Evolutionary conservation across 2,797 vertebrate genomes (phyloP), one percentile per base, ranked within the genome.

Genomic region (Podarcis siculus): DNA sequence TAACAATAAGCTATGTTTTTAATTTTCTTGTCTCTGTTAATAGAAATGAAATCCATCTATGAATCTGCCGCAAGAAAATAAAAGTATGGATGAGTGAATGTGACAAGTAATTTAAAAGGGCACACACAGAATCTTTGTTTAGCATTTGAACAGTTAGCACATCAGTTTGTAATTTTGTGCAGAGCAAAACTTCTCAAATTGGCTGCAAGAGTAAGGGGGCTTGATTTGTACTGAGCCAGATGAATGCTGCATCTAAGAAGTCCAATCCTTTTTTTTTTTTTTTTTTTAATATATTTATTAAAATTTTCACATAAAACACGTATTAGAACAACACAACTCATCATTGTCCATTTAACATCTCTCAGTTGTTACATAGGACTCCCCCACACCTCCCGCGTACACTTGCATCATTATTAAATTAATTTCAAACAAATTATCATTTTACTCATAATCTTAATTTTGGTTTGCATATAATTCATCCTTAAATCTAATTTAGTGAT

Each of bases 1-100:
- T 97, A 95, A 94, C 76, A 89, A 89, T 42, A 80, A 91, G 61
- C 25, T 25, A 1, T 69, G 27, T 45, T 79, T 79, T 9, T 32
- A 17, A 69, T 81, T 91, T 67, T 55, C 67, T 39, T n/a, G 76
- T 87, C 12, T 69, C 21, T 64, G 5, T 75, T 87, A 87, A 79
- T 61, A 79, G 7, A 35, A 80, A 55, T 35, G 25, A 61, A 82
- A 25, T 30, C 35, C 19, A 58, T 73, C 32, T 64, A 77, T 25
- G 3, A 39, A 66, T 80, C 72, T 86, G 6, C 4, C n/a, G 10
- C 25, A 1, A 3, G 30, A 69, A 39, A 80, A 49, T 25, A 3
- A 66, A 42, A 27, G 27, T 77, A 58, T 64, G 30, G 82, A 82
- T 89, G 82, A 83, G 25, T 75, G 79, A 3, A 49, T 72, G 10